Evolutionary conservation across 2,888 invertebrate species (phyloP).

Genomic region (Beris morrisii): DNA sequence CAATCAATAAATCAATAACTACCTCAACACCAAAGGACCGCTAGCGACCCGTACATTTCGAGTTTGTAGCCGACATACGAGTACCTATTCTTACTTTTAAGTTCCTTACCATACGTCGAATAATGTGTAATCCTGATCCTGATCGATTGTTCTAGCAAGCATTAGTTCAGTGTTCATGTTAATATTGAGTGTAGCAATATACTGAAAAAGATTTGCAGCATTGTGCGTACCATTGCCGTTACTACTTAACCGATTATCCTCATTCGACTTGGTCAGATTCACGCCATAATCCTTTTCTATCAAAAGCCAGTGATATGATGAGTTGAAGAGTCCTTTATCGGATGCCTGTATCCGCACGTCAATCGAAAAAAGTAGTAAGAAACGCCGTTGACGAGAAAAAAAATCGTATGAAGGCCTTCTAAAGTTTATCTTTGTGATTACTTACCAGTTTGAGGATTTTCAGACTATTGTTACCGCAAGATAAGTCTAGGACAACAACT

Average conservation of each 20-base stretch:
- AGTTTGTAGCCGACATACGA: not conserved
- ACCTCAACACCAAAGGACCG: no score
- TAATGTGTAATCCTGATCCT: slow-evolving; percentile 48
- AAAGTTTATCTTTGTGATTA: slow-evolving; percentile 35
- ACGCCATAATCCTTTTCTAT: slow-evolving; percentile 46
- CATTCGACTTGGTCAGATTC: slow-evolving; percentile 21
- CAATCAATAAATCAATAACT: no score
- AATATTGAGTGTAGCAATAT: slow-evolving; percentile 54
- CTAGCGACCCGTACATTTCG: no score
- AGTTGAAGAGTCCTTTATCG: slow-evolving; percentile 53
- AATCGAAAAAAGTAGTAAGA: slow-evolving; percentile 4
- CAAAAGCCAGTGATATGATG: slow-evolving; percentile 56
- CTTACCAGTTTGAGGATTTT: slow-evolving; percentile 52
- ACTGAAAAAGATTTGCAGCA: slow-evolving; percentile 51
- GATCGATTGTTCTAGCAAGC: slow-evolving; percentile 45
- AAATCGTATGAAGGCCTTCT: slow-evolving; percentile 9
- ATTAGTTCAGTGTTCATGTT: slow-evolving; percentile 56
- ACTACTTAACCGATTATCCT: slow-evolving; percentile 7
- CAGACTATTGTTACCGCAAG: slow-evolving; percentile 50
- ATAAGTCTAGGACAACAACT: slow-evolving; percentile 51
- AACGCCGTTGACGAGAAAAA: slow-evolving; percentile 4
- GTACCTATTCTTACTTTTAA: not conserved
- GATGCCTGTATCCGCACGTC: slow-evolving; percentile 48
- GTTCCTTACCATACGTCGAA: slow-evolving; percentile 51
- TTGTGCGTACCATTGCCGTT: slow-evolving; percentile 29